Percentiles rank a stretch among this genome's conserved stretches.
These are phyloP conservation scores for Pyralis farinalis DNA, from an alignment of 2,888 invertebrate genomes.

Conservation along the genomic window DNA sequence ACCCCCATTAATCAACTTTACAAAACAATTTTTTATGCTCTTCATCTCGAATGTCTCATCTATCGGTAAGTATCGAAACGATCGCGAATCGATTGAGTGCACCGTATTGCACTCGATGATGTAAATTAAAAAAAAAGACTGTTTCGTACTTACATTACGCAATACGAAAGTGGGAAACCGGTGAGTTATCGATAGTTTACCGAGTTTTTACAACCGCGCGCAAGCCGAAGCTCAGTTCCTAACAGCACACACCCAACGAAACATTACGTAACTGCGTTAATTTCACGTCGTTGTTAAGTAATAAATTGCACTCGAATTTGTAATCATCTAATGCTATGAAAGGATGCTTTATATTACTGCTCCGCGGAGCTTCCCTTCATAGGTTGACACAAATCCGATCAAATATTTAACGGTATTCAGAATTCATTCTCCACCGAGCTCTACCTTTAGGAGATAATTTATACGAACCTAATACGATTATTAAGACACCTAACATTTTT, in stretches of 20 bases:
- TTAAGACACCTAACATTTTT: slow-evolving; percentile 46
- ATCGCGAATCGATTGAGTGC: slow-evolving; percentile 17
- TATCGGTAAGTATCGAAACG: slow-evolving; percentile 4
- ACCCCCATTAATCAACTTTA: no score
- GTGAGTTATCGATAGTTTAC: slow-evolving; percentile 50
- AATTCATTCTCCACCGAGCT: slow-evolving; percentile 40
- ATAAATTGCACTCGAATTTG: slow-evolving; percentile 15
- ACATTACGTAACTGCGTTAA: slow-evolving; percentile 15
- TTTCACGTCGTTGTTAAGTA: slow-evolving; percentile 10
- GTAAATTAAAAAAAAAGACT: slow-evolving; percentile 58
- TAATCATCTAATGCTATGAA: slow-evolving; percentile 8
- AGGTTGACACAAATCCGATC: slow-evolving; percentile 72
- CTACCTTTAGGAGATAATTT: slow-evolving; percentile 51
- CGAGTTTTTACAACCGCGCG: slow-evolving; percentile 33
- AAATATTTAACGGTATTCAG: slow-evolving; percentile 69
- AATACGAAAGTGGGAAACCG: slow-evolving; percentile 64
- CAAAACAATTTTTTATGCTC: no score
- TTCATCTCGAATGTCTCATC: not conserved
- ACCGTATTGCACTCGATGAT: slow-evolving; percentile 38
- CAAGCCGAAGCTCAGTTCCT: slow-evolving; percentile 20
- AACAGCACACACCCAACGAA: slow-evolving; percentile 10
- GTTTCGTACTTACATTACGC: slow-evolving; percentile 41
- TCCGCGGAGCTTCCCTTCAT: no score
- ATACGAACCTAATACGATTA: slow-evolving; percentile 55
- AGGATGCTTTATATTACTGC: no score